Base-by-base conservation (phyloP, 2,888 invertebrate genomes). In the Ormyrus pomaceus region DNA sequence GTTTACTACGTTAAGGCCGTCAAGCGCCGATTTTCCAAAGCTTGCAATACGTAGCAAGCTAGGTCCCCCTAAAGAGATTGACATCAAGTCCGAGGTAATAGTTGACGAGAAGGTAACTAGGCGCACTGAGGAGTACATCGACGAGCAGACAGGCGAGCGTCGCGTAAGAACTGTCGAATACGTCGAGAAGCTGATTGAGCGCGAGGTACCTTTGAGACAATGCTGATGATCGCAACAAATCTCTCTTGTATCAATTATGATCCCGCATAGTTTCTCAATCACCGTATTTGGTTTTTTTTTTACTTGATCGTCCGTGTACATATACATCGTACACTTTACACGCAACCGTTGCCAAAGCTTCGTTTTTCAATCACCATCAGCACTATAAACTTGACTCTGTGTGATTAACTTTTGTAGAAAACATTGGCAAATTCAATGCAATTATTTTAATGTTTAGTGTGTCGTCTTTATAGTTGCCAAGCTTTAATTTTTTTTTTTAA, bases 171-270 rank as follows among this genome's bases (percentile, higher is more conserved):
- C 97, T 88, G 95, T 97, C 92, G 96, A 97, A 93, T 96, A 96
- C 93, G 96, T 97, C 92, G 97, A 97, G 94, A 97, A 97, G 94
- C 95, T 96, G 92, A 96, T 97, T 93, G 97, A 97, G 93, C 96
- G 95, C 94, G 97, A 97, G 97, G 97, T 97, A 96, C 77, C 72
- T 34, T 68, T 53, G 51, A 45, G 46, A 61, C 56, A 61, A 80
- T 86, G 81, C 77, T 80, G 71, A 58, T 65, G 66, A 66, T 13
- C 69, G 45, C 61, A 50, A 53, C 46, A n/a, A 62, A 34, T 68
- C 19, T n/a, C 65, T 61, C 53, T 34, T 78, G 53, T 58, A 71
- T 69, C 55, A 72, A 76, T n/a, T 51, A 69, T 19, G 50, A 19
- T 56, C 59, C 58, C 64, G 46, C 62, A 74, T 69, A 69, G 64